Percentiles rank a stretch among this genome's conserved stretches.
phyloP scores from a whole-genome alignment of 2,113 vertebrate species.

The Acinonyx jubatus region DNA sequence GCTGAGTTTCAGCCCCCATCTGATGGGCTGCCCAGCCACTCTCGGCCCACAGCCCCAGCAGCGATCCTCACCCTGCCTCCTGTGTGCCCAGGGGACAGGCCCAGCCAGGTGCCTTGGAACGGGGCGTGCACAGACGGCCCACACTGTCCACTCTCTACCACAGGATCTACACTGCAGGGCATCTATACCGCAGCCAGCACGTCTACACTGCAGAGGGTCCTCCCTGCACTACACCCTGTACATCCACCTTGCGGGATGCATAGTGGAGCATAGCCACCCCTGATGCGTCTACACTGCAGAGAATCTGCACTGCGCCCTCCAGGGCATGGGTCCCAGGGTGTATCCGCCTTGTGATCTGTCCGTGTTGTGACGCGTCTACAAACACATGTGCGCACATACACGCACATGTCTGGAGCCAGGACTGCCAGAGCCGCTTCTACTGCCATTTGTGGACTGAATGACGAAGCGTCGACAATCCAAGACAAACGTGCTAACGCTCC shows the following conservation, averaged over 20 bases:
- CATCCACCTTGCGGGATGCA: background rate
- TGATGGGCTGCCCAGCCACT: background rate
- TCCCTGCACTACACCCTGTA: background rate
- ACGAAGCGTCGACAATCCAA: fast-evolving
- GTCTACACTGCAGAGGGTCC: background rate
- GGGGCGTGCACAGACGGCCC: fast-evolving
- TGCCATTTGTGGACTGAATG: background rate
- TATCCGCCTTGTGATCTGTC: background rate
- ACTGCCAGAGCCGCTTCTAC: background rate
- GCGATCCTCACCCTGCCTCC: background rate
- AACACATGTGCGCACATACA: fast-evolving
- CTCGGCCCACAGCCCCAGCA: background rate
- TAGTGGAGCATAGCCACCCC: too few species aligned
- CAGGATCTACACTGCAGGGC: background rate
- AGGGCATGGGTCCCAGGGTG: background rate
- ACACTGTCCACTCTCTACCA: fast-evolving
- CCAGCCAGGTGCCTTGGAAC: background rate
- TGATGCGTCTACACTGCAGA: fast-evolving
- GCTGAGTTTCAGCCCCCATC: background rate
- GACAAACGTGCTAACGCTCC: background rate
- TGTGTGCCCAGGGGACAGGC: background rate
- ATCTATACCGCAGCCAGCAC: too few species aligned
- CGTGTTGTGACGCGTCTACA: background rate
- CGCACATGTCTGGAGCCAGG: background rate
- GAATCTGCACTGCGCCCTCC: background rate